A percentile compares a stretch with the other conserved stretches of the same genome.
phyloP scores from a whole-genome alignment of 2,797 vertebrate genomes.

The Sebastiscus tertius region DNA sequence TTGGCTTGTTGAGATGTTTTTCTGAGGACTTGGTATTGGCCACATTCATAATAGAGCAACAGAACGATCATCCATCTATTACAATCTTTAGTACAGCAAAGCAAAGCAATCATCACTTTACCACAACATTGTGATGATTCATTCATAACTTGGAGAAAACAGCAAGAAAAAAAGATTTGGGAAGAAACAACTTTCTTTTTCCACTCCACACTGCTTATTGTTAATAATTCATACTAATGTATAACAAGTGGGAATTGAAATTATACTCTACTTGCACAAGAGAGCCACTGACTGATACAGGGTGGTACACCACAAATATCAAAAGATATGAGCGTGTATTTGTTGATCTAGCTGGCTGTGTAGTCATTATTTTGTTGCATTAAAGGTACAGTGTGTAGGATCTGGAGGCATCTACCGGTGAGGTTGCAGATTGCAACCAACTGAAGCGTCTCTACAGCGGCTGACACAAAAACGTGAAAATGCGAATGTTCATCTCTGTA shows the following conservation, averaged over 20 bases:
- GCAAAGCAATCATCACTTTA: conserved; percentile 6
- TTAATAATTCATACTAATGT: conserved; percentile 19
- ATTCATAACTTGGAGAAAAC: conserved; percentile 12
- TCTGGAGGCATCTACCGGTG: not conserved
- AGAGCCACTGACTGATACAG: not conserved
- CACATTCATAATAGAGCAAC: conserved; percentile 36
- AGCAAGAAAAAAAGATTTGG: not conserved
- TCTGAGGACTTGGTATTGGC: not conserved
- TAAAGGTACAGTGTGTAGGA: not conserved
- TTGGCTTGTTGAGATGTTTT: conserved; percentile 6
- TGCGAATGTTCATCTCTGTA: not conserved
- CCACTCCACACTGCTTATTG: not conserved
- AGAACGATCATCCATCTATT: conserved; percentile 5
- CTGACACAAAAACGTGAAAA: not conserved
- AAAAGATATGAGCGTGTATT: not conserved
- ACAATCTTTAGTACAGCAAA: conserved; percentile 9
- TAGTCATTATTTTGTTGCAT: not conserved
- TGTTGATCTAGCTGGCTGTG: conserved; percentile 9
- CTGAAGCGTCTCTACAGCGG: not conserved
- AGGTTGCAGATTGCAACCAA: not conserved
- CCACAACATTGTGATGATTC: conserved; percentile 8
- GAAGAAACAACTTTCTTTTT: not conserved
- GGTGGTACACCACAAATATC: not conserved
- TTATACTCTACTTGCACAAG: not conserved
- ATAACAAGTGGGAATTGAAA: not conserved